Base-by-base conservation (phyloP, 2,888 invertebrate species). In the Trissolcus brochymenae region DNA sequence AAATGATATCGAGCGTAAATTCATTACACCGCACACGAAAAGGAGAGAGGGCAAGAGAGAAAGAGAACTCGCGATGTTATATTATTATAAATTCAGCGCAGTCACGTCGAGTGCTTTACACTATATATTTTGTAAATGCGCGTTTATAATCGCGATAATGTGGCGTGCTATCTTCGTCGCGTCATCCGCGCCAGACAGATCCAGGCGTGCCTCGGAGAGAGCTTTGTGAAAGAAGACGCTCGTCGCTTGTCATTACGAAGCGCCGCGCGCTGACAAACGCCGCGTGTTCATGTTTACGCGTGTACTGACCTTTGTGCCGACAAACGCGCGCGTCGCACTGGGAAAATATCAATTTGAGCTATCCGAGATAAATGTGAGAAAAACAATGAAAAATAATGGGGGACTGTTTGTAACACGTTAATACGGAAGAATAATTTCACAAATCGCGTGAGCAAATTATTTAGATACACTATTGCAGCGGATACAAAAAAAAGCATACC, bases 61-160 rank as follows among this genome's bases (percentile, higher is more conserved):
- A 4, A 25, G 6, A 25, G 35, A 35, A 11, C 0, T 9, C 35
- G 1, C 7, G 35, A 35, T 35, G 35, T 35, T 11, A 35, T 11
- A 35, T 35, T 35, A 35, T 35, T 35, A 35, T 35, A 35, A 74
- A 74, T 74, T 64, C 78, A 67, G 74, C 66, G 61, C 50, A 76
- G 78, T 81, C 81, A 81, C 71, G 80, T 70, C 74, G 78, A 60
- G 73, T 74, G 77, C 78, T 82, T 82, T 77, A 77, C 80, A 78
- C 78, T 80, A 77, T 81, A 35, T 35, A 80, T 83, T 81, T 81
- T 74, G 79, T 79, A 83, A 81, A 81, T 76, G 76, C 80, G 78
- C 79, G 81, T 79, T 80, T 76, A 80, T 80, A 81, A 83, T 82
- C 80, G 81, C 74, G 77, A 72, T 62, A 76, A 76, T 76, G 75